Conservation (phyloP, 2,888 invertebrate species). For the Odontocolon sp. region DNA sequence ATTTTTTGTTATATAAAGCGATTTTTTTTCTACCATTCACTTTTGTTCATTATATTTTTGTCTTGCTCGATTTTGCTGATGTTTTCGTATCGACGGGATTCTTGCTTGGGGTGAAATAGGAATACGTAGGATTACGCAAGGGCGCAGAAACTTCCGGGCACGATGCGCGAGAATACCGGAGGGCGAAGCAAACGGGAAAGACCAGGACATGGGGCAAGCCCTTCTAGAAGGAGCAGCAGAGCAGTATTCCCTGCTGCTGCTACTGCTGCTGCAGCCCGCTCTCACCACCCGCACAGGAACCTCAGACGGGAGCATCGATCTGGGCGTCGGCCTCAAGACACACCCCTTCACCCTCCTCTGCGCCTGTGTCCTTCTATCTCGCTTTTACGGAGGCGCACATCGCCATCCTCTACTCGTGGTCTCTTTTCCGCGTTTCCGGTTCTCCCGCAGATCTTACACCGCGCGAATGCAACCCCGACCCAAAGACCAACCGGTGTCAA, state of each 20-base stretch:
- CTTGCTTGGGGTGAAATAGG: neutral
- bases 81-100: too few species aligned
- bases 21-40: too few species aligned
- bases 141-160: constrained; percentile 34
- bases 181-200: constrained; percentile 12
- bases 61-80: too few species aligned
- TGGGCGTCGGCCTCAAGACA: constrained; percentile 79
- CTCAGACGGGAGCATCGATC: constrained; percentile 79
- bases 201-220: constrained; percentile 40
- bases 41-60: too few species aligned
- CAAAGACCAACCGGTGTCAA: neutral
- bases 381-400: constrained; percentile 23
- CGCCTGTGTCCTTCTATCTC: constrained; percentile 45
- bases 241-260: constrained; percentile 23
- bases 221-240: constrained; percentile 18
- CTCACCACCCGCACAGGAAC: constrained; percentile 68
- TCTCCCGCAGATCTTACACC: constrained; percentile 33
- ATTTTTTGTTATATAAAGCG: too few species aligned
- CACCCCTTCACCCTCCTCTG: constrained; percentile 58
- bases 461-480: neutral
- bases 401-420: constrained; percentile 18
- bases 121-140: constrained; percentile 2
- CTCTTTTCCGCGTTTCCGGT: constrained; percentile 34
- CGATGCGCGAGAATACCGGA: constrained; percentile 27
- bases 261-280: constrained; percentile 39